Percentiles rank a stretch among this genome's conserved stretches.
phyloP scores from a whole-genome alignment of 1,140 invertebrate species.

The Drusus annulatus region DNA sequence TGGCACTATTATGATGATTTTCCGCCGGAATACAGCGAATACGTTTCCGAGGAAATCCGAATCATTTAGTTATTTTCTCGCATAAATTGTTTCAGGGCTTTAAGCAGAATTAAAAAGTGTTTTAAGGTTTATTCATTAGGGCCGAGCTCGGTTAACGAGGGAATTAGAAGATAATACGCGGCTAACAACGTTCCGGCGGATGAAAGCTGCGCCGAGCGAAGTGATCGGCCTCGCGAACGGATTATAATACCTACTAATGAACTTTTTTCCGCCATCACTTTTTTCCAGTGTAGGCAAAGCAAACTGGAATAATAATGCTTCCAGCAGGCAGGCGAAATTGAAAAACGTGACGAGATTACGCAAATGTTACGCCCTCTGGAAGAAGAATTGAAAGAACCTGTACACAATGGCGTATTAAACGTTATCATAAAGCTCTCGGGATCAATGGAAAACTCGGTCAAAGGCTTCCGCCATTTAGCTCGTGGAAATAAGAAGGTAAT shows the following conservation, averaged over 20 bases:
- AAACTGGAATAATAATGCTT: constrained; percentile 26
- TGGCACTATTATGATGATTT: no score
- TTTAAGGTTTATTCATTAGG: constrained; percentile 8
- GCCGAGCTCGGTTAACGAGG: not conserved
- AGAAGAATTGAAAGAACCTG: constrained; percentile 2
- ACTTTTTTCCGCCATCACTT: constrained; percentile 12
- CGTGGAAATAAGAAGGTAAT: not conserved
- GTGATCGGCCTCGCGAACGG: constrained; percentile 17
- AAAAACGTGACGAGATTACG: constrained; percentile 34
- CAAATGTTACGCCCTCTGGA: constrained; percentile 5
- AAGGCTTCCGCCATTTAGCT: not conserved
- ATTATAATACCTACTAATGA: constrained; percentile 32
- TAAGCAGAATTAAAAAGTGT: constrained; percentile 22
- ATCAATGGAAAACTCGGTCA: not conserved
- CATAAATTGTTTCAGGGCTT: no score
- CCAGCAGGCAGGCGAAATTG: constrained; percentile 20
- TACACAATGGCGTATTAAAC: not conserved
- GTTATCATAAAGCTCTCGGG: constrained; percentile 4
- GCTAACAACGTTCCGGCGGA: constrained; percentile 24
- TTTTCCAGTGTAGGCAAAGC: not conserved
- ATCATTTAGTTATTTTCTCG: no score
- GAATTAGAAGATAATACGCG: constrained; percentile 23
- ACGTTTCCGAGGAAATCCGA: no score
- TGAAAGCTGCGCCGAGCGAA: constrained; percentile 16
- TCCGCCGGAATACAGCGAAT: no score